Percentiles rank a stretch among this genome's conserved stretches.
These are phyloP conservation scores for Prostheceraeus crozeri DNA, from an alignment of 2,888 invertebrate genomes.

Conservation along the genomic window DNA sequence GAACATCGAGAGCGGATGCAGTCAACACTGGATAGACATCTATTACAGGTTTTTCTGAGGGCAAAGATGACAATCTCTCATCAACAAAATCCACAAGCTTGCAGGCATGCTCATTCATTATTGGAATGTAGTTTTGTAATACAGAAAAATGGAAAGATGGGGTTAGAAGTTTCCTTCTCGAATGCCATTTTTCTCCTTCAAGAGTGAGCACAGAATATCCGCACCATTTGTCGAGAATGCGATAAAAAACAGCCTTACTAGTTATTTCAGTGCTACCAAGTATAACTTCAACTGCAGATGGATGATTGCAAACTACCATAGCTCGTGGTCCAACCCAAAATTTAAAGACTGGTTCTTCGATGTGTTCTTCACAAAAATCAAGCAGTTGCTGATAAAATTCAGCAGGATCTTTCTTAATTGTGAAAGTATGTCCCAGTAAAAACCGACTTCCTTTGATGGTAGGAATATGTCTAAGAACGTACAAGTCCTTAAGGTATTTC, in stretches of 20 bases:
- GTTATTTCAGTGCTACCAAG: conserved; percentile 62
- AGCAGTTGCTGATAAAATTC: conserved; percentile 45
- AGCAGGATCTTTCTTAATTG: conserved; percentile 32
- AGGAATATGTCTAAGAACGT: no score
- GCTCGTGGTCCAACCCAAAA: conserved; percentile 45
- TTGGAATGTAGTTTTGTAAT: conserved; percentile 66
- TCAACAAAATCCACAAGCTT: conserved; percentile 59
- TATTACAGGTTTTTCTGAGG: no score
- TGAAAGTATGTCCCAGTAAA: conserved; percentile 1
- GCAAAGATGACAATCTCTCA: no score
- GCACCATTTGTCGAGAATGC: conserved; percentile 59
- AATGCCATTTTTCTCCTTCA: conserved; percentile 65
- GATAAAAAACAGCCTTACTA: conserved; percentile 60
- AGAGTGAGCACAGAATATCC: conserved; percentile 60
- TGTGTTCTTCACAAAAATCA: conserved; percentile 39
- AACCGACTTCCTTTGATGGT: no score
- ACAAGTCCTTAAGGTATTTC: no score
- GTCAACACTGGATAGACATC: conserved; percentile 64
- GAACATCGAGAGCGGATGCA: conserved; percentile 63
- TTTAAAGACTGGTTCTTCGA: conserved; percentile 42
- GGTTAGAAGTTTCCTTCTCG: conserved; percentile 66
- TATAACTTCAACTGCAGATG: conserved; percentile 58
- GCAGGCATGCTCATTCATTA: conserved; percentile 64
- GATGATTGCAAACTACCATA: conserved; percentile 42
- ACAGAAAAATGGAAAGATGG: conserved; percentile 74